These are phyloP conservation scores for Psittacula cyanocephala DNA, from an alignment of 2,113 vertebrate species.

Conservation along the genomic window DNA sequence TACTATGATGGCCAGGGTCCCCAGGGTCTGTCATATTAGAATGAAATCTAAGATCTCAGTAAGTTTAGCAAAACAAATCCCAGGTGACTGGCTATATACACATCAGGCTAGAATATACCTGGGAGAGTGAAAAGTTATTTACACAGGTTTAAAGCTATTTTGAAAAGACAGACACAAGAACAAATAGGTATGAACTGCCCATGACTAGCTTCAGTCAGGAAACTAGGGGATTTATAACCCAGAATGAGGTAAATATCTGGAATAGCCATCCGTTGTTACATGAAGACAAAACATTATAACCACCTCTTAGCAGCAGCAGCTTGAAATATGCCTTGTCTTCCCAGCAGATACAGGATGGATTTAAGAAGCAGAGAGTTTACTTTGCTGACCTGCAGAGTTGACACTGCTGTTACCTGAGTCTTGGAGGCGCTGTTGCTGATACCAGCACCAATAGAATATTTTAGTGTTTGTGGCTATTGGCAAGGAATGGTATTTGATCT, in stretches of 20 bases:
- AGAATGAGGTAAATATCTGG: slow-evolving; percentile 13
- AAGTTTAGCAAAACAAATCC: not conserved
- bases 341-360: not conserved
- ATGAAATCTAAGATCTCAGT: not conserved
- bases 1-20: not conserved
- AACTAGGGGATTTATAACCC: slow-evolving; percentile 38
- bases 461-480: slow-evolving; percentile 12
- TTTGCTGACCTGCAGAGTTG: not conserved
- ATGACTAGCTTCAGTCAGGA: not conserved
- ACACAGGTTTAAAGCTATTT: slow-evolving; percentile 20
- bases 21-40: not conserved
- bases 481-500: not conserved
- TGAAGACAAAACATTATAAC: slow-evolving; percentile 27
- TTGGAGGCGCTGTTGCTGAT: not conserved
- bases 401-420: not conserved
- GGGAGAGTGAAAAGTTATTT: slow-evolving; percentile 20
- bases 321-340: slow-evolving; percentile 20
- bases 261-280: not conserved
- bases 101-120: not conserved
- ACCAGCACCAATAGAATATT: not conserved
- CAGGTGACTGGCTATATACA: not conserved
- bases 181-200: slow-evolving; percentile 13
- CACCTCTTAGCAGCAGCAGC: not conserved
- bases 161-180: slow-evolving; percentile 46
- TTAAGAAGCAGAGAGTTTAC: slow-evolving; percentile 1